Percentiles rank a stretch among this genome's conserved stretches.
Evolutionary conservation across 2,797 vertebrate species (phyloP).

Genomic region (Esox masquinongy): DNA sequence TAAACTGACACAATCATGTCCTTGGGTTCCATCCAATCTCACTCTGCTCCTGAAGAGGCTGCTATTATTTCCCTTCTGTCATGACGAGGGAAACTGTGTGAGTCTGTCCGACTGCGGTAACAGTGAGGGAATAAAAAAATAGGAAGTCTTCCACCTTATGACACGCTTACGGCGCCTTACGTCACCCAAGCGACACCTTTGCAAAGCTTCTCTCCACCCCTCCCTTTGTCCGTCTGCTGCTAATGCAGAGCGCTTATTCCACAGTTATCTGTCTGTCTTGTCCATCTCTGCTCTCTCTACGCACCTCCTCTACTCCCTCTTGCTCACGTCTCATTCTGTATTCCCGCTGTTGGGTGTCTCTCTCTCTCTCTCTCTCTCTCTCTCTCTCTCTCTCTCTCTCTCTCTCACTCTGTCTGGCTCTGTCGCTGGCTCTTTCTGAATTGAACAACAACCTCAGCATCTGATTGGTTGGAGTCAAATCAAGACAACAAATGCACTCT

Average conservation of each 20-base stretch:
- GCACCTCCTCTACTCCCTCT: slow-evolving; percentile 35
- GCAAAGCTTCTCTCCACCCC: not conserved
- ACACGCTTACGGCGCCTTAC: not conserved
- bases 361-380: slow-evolving; percentile 19
- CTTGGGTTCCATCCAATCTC: slow-evolving; percentile 31
- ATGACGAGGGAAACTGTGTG: not conserved
- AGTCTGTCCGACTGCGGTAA: not conserved
- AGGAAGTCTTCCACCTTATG: not conserved
- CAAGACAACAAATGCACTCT: slow-evolving; percentile 48
- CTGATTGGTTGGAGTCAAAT: slow-evolving; percentile 61
- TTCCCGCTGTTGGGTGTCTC: slow-evolving; percentile 12
- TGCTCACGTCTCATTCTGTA: slow-evolving; percentile 12
- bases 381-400: slow-evolving; percentile 1
- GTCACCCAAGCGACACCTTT: slow-evolving; percentile 19
- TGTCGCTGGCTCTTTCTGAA: slow-evolving; percentile 45
- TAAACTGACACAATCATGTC: slow-evolving; percentile 24
- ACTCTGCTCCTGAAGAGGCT: not conserved
- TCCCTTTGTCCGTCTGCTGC: not conserved
- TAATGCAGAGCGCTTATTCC: not conserved
- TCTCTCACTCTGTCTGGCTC: not conserved
- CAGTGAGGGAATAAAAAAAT: too few species aligned
- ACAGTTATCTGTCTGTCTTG: slow-evolving; percentile 1
- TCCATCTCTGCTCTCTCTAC: slow-evolving; percentile 9
- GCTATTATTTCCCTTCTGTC: not conserved
- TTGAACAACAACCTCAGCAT: slow-evolving; percentile 56